Evolutionary conservation across 2,888 invertebrate species (phyloP), one percentile per base, ranked within the genome.

Genomic region (Cryptus viduatorius): DNA sequence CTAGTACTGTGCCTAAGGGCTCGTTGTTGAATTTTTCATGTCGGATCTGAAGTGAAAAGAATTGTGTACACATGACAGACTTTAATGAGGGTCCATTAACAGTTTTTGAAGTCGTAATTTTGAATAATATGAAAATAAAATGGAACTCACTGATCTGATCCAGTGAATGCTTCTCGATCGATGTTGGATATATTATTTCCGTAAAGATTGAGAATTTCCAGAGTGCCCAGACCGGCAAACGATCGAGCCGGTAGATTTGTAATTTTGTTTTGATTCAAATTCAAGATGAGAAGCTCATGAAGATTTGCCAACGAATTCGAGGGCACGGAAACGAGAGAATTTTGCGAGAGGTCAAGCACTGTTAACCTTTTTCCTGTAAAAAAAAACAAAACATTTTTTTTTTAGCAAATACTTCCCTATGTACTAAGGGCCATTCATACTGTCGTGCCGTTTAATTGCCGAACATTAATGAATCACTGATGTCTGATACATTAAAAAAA

Each of bases 221-320:
- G 94, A 3, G 98, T 97, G 91, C 97, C 97, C 89, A 98, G 94
- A 0, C 98, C 98, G 91, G 97, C 96, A 92, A 98, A 98, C 10
- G 98, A 98, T 87, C 96, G 96, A 85, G 96, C 96, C 91, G 97
- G 97, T 46, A 98, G 95, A 73, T 96, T 96, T 68, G 95, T 95
- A 90, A 98, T 97, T 94, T 95, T 95, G 93, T 98, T 98, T 94
- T 98, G 97, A 94, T 98, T 98, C 94, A 98, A 95, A 94, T 98
- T 98, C 84, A 98, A 95, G 88, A 98, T 98, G 86, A 98, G 95
- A 85, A 98, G 95, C 91, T 97, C 97, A 94, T 97, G 97, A 72
- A 98, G 96, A 92, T 96, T 97, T 87, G 96, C 96, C 90, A 98
- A 95, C 1, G 98, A 97, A 37, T 95, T 94, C 1, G 97, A 97